These are phyloP conservation scores for Acanthoscelides obtectus DNA, from an alignment of 2,888 invertebrate species.

Conservation along the genomic window DNA sequence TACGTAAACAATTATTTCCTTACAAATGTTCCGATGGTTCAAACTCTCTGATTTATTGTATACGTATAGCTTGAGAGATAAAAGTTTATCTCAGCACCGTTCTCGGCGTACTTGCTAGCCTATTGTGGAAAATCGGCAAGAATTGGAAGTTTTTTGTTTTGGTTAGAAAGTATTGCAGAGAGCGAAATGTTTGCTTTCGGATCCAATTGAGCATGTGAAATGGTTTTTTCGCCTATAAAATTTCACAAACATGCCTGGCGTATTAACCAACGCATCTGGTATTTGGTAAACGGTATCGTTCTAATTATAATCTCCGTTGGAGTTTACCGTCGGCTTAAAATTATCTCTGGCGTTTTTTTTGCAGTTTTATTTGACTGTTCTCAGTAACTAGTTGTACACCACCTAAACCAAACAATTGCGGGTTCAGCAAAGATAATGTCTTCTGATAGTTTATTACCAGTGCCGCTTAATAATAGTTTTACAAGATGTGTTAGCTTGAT, in stretches of 20 bases:
- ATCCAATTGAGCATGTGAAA: too few relatives aligned
- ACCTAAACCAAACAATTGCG: not conserved
- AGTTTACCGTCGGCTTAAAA: not conserved
- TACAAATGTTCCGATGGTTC: too few relatives aligned
- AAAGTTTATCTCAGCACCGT: too few relatives aligned
- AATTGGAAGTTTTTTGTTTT: too few relatives aligned
- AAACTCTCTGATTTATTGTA: too few relatives aligned
- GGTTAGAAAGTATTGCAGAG: too few relatives aligned
- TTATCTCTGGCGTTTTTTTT: not conserved
- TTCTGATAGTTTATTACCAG: not conserved
- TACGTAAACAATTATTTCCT: too few relatives aligned
- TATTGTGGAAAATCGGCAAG: too few relatives aligned
- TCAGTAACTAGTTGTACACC: not conserved
- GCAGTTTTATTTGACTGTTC: not conserved
- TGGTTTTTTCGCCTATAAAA: not conserved
- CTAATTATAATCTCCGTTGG: not conserved
- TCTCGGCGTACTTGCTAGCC: too few relatives aligned
- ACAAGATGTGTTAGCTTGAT: conserved; percentile 23
- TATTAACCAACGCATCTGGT: conserved; percentile 31
- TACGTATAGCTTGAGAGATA: too few relatives aligned
- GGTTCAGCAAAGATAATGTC: not conserved
- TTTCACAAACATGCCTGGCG: not conserved
- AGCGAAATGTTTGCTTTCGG: too few relatives aligned
- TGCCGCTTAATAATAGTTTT: conserved; percentile 6
- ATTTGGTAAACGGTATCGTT: conserved; percentile 37